Evolutionary conservation across 2,888 invertebrate genomes (phyloP), one percentile per base, ranked within the genome.

Genomic region (Polydrusus pterygomalis): DNA sequence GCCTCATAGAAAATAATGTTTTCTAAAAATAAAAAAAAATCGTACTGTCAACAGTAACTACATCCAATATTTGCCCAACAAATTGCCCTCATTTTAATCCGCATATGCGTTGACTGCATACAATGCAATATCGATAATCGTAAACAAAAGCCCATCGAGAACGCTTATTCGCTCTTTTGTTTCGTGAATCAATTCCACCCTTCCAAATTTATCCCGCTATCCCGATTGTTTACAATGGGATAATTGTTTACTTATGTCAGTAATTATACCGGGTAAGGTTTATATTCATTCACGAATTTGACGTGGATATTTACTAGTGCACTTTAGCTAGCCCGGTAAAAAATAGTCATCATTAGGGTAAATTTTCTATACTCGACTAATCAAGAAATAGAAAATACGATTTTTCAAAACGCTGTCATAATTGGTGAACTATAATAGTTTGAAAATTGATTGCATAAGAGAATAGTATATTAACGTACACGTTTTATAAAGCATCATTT

Each of bases 31-130:
- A 43, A 43, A 15, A 30, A 56, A 34, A 56, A 56, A 25, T 15
- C 13, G 6, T 30, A 34, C 15, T 34, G 8, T 34, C 34, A 34
- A 34, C 43, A 15, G 0, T n/a, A 34, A 34, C 34, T 30, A 34
- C 56, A 15, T n/a, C 34, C 62, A 70, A 70, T 70, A 51, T 70
- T 70, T 70, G 17, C 70, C n/a, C 15, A 70, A 70, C 49, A 70
- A 70, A 70, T 70, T 70, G 62, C 63, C 63, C 70, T 56, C 60
- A 56, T 62, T 70, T 63, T 70, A 62, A 70, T 47, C 70, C 62
- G 68, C 62, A 49, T 60, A 34, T 58, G 62, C 34, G 30, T 49
- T 49, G 49, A 60, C 47, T 7, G 1, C 62, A 62, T 63, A 70
- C 63, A 70, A 70, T 70, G 18, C 18, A 60, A 38, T 38, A 25